Conservation (phyloP, 2,113 vertebrate genomes). For the Crotophaga sulcirostris region DNA sequence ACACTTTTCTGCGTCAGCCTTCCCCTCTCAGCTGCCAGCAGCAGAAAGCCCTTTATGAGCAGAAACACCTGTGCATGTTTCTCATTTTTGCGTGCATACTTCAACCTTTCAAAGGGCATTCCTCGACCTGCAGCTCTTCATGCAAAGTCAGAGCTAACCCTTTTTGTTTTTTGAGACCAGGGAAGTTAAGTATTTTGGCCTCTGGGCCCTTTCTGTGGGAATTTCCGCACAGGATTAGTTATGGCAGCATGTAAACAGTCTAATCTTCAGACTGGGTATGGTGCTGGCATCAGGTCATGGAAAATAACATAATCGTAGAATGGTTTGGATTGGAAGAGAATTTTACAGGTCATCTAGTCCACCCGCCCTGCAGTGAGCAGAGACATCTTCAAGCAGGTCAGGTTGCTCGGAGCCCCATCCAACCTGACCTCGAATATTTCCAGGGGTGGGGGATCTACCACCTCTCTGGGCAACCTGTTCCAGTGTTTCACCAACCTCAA, state of each 20-base stretch:
- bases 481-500: no score
- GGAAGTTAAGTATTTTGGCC: neutral
- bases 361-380: no score
- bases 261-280: no score
- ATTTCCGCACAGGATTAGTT: neutral
- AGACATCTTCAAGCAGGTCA: no score
- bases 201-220: neutral
- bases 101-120: neutral
- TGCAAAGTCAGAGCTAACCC: neutral
- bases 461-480: no score
- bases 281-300: neutral
- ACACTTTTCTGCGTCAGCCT: neutral
- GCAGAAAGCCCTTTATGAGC: conserved; percentile 17
- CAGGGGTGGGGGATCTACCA: no score
- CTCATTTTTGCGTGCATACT: conserved; percentile 18
- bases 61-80: conserved; percentile 53
- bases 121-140: neutral
- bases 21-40: neutral
- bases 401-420: no score
- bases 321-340: no score
- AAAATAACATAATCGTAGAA: no score
- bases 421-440: no score
- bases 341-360: no score
- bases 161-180: neutral
- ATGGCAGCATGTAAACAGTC: neutral